Base-by-base conservation (phyloP, 2,797 vertebrate genomes). In the Fistularia commersonii region DNA sequence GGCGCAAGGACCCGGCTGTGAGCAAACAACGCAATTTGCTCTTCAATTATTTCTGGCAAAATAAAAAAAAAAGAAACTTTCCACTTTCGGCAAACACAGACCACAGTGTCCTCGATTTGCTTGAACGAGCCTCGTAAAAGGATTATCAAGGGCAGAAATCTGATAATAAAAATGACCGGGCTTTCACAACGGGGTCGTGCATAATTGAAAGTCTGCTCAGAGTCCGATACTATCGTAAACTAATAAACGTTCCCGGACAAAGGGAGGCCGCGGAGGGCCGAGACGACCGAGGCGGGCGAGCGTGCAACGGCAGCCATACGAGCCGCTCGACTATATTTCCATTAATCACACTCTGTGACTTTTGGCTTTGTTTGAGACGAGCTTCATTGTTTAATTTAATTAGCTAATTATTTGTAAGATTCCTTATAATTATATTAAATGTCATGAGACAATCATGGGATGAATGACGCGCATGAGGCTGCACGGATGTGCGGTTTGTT, bases 381-480 rank as follows among this genome's bases (percentile, higher is more conserved):
- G 44, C 31, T 48, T 59, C 44, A 46, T 12, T 41, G 71, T 56
- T 54, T 31, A 41, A 54, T 56, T 48, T 0, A 54, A 63, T 59
- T 45, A 51, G 50, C 53, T 7, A 0, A 6, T 42, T 47, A 41
- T 65, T 71, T 32, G 15, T 36, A 6, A 55, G 46, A 36, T 4
- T 1, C 36, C 50, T 52, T 57, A 15, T 46, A 59, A 67, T 61
- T 10, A 57, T 40, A 64, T 68, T 64, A 55, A 59, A 64, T 46
- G 71, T 70, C 68, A 70, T 8, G 49, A 64, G 49, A 51, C 14
- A 6, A 23, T 23, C 23, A 23, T 23, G 23, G 23, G 23, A 23
- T 23, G 23, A 23, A 4, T 23, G 23, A 23, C 23, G 23, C 4
- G 23, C 23, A 4, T 4, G 23, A 23, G 23, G 23, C 23, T 23